Evolutionary conservation across 2,113 vertebrate genomes (phyloP).

Genomic region (Clarias macrocephalus): DNA sequence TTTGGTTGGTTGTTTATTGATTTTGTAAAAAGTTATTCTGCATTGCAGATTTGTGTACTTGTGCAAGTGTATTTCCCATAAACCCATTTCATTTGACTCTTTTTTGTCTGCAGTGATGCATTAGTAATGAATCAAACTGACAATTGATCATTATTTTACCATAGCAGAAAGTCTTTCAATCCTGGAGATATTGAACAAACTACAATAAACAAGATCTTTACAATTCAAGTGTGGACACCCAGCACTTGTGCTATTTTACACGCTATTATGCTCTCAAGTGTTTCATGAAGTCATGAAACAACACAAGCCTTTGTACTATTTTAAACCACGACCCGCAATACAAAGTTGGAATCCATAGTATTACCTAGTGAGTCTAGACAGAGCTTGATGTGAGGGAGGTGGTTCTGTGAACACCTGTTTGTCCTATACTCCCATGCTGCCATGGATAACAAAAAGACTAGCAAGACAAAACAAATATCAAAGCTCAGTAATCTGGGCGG

Average conservation of each 20-base stretch:
- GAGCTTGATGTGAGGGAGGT: background rate
- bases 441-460: background rate
- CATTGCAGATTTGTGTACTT: slow-evolving; percentile 3
- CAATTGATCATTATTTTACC: background rate
- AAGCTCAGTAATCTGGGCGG: background rate
- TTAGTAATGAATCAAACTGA: background rate
- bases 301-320: background rate
- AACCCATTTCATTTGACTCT: background rate
- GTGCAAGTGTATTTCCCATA: background rate
- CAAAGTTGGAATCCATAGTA: background rate
- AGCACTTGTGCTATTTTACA: background rate
- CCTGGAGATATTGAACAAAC: background rate
- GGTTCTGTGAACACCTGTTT: background rate
- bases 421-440: background rate
- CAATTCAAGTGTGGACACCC: slow-evolving; percentile 17
- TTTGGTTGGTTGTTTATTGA: background rate
- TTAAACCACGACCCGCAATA: background rate
- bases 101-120: slow-evolving; percentile 6
- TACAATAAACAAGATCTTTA: slow-evolving; percentile 18
- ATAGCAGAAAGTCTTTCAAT: too few species aligned
- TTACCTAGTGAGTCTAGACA: background rate
- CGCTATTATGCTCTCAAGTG: background rate
- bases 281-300: background rate
- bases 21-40: slow-evolving; percentile 12
- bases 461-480: background rate